Percentiles rank a stretch among this genome's conserved stretches.
Conservation (phyloP, 2,113 vertebrate species). For the Myodes glareolus region DNA sequence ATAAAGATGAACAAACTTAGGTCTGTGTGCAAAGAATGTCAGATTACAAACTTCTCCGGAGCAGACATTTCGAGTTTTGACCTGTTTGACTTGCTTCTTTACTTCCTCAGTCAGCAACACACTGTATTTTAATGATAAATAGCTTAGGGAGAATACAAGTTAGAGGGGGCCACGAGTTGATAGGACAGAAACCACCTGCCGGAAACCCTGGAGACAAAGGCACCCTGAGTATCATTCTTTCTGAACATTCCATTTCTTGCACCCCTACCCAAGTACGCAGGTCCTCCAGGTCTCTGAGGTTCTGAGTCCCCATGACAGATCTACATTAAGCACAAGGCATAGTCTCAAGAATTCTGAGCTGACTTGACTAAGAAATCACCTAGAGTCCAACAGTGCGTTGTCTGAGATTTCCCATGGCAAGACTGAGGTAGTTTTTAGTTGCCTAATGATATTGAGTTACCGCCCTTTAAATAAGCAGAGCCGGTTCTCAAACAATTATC, state of each 20-base stretch:
- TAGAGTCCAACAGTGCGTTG: constrained; percentile 64
- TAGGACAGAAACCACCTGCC: constrained; percentile 55
- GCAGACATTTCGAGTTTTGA: not conserved
- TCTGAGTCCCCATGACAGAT: constrained; percentile 39
- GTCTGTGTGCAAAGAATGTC: not conserved
- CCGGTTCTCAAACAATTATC: constrained; percentile 71
- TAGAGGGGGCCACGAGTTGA: constrained; percentile 25
- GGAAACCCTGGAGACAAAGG: not conserved
- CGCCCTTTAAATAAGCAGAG: constrained; percentile 80
- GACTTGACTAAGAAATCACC: constrained; percentile 70
- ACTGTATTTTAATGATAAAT: not conserved
- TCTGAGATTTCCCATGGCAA: constrained; percentile 78
- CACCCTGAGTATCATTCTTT: constrained; percentile 50
- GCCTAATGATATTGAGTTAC: constrained; percentile 79
- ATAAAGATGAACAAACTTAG: not conserved
- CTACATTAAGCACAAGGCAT: constrained; percentile 43
- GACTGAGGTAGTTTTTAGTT: constrained; percentile 63
- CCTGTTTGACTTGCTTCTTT: not conserved
- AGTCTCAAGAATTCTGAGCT: constrained; percentile 57
- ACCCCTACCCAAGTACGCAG: constrained; percentile 55
- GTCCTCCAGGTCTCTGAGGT: constrained; percentile 51
- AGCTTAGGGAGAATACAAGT: constrained; percentile 54
- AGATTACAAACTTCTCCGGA: not conserved
- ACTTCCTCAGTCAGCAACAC: not conserved
- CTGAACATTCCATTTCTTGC: constrained; percentile 49